Evolutionary conservation across 2,888 invertebrate species (phyloP).

Genomic region (Mythimna impura): DNA sequence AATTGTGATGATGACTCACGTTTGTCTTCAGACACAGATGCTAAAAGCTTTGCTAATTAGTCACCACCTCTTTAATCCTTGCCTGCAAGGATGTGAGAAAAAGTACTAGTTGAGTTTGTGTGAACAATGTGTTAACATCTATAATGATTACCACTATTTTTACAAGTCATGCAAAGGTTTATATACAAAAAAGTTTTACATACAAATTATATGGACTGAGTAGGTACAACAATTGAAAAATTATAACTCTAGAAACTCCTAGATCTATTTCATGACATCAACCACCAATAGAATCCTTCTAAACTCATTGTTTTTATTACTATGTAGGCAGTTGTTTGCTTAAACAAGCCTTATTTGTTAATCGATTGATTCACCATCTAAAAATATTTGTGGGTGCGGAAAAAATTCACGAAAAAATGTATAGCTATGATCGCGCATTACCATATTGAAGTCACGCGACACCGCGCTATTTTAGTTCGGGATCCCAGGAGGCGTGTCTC

Average conservation of each 20-base stretch:
- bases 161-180: constrained; percentile 18
- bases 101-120: constrained; percentile 13
- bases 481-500: constrained; percentile 89
- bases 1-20: constrained; percentile 73
- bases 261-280: constrained; percentile 7
- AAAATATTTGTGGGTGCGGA: constrained; percentile 65
- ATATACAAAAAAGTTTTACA: too few relatives aligned
- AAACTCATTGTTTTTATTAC: constrained; percentile 6
- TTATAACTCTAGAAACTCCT: not conserved
- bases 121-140: constrained; percentile 1
- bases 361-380: constrained; percentile 65
- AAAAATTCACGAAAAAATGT: constrained; percentile 65
- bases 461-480: constrained; percentile 86
- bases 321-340: constrained; percentile 25
- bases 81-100: constrained; percentile 62
- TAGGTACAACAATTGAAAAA: not conserved
- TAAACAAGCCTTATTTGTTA: constrained; percentile 53
- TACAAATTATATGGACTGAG: not conserved
- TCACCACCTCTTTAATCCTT: constrained; percentile 64
- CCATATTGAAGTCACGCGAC: constrained; percentile 86
- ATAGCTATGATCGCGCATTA: constrained; percentile 73
- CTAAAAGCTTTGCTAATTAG: constrained; percentile 71
- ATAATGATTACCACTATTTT: constrained; percentile 1
- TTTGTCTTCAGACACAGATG: constrained; percentile 68
- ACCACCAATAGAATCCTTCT: not conserved